Evolutionary conservation across 92 coral and sea anemone species (phyloP).

Genomic region (Palythoa heliodiscus): DNA sequence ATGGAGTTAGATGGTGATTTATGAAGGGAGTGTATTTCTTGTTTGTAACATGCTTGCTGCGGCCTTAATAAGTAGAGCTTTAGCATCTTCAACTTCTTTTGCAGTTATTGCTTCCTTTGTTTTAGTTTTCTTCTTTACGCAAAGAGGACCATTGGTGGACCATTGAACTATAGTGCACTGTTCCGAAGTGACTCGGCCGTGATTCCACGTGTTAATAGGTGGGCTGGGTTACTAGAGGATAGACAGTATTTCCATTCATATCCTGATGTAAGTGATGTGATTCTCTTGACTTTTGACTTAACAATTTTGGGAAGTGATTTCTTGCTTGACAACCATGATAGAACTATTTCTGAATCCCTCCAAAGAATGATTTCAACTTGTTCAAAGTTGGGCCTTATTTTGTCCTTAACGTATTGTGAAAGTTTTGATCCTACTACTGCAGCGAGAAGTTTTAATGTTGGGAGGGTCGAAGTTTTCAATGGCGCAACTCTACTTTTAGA

Average conservation of each 20-base stretch:
- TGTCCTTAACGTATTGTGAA: not conserved
- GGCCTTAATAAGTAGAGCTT: not conserved
- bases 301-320: not conserved
- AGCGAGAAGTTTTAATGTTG: conserved; percentile 3
- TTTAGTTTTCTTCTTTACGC: not conserved
- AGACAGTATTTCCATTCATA: conserved; percentile 22
- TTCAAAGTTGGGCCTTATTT: not conserved
- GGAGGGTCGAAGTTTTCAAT: conserved; percentile 14
- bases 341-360: not conserved
- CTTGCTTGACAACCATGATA: not conserved
- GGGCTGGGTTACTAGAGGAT: conserved; percentile 15
- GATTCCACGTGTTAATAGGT: conserved; percentile 29
- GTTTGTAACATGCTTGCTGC: not conserved
- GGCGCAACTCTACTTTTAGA: conserved; percentile 26
- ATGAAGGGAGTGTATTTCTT: conserved; percentile 33
- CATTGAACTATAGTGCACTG: not conserved
- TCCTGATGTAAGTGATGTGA: not conserved
- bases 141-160: too few relatives aligned
- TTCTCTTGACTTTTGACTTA: not conserved
- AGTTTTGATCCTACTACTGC: conserved; percentile 14
- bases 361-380: conserved; percentile 8
- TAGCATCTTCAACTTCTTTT: conserved; percentile 5
- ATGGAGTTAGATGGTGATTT: not conserved
- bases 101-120: not conserved
- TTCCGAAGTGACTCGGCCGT: conserved; percentile 1